These are phyloP conservation scores for Bombyx huttoni DNA, from an alignment of 2,888 invertebrate genomes.

Conservation along the genomic window DNA sequence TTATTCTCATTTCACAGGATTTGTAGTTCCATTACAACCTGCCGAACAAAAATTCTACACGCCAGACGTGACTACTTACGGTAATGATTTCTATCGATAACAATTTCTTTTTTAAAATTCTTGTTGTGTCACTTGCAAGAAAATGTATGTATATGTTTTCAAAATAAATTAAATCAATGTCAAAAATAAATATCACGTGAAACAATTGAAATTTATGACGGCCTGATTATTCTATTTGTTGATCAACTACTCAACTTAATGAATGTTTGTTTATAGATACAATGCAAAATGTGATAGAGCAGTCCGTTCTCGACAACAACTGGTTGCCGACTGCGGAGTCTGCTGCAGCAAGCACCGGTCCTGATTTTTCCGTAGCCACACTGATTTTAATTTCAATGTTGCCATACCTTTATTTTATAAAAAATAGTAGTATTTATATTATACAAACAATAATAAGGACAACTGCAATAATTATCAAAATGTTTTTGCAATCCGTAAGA, in stretches of 20 bases:
- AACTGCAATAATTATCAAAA: slow-evolving; percentile 15
- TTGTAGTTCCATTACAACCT: slow-evolving; percentile 56
- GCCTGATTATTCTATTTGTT: background rate
- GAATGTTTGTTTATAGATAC: slow-evolving; percentile 35
- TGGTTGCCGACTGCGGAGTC: slow-evolving; percentile 65
- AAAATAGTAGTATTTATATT: slow-evolving; percentile 22
- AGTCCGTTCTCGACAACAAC: slow-evolving; percentile 66
- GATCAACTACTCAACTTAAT: background rate
- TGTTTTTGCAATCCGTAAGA: slow-evolving; percentile 29
- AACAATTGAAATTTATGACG: no score
- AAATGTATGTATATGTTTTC: no score
- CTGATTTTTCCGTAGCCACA: slow-evolving; percentile 30
- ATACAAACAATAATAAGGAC: slow-evolving; percentile 18
- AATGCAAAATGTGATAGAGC: slow-evolving; percentile 66
- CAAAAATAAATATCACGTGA: no score
- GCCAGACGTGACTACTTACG: slow-evolving; percentile 62
- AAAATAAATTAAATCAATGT: no score
- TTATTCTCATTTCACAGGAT: slow-evolving; percentile 28
- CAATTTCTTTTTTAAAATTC: no score
- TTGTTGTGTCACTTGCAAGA: no score
- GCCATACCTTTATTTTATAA: slow-evolving; percentile 27
- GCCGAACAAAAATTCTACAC: slow-evolving; percentile 64
- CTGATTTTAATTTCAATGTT: slow-evolving; percentile 32
- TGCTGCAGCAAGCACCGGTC: slow-evolving; percentile 32
- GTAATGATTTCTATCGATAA: slow-evolving; percentile 19